Conservation (phyloP, 1,140 invertebrate species). For the Mactra quadrangularis region DNA sequence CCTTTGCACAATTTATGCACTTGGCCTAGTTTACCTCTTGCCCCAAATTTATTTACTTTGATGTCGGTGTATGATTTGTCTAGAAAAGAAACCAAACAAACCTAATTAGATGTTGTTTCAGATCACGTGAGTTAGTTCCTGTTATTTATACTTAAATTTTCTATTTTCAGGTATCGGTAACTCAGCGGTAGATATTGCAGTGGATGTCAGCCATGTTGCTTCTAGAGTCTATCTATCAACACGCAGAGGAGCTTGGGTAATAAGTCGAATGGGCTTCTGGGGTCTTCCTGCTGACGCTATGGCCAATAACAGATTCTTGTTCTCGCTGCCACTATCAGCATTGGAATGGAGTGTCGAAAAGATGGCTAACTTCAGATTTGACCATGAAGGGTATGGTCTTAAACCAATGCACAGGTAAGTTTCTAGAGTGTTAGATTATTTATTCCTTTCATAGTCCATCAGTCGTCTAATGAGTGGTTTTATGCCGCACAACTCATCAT, state of each 20-base stretch:
- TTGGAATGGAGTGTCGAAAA: conserved; percentile 81
- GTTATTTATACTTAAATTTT: too few relatives aligned
- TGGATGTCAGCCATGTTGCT: conserved; percentile 84
- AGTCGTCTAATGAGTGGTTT: too few relatives aligned
- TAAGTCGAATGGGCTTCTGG: conserved; percentile 80
- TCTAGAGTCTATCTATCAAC: conserved; percentile 82
- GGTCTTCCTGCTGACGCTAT: conserved; percentile 81
- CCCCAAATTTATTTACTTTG: too few relatives aligned
- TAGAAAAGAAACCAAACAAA: too few relatives aligned
- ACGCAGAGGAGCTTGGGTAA: conserved; percentile 81
- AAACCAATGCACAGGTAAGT: conserved; percentile 76
- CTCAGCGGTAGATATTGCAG: conserved; percentile 85
- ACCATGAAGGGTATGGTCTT: conserved; percentile 75
- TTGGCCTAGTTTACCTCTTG: too few relatives aligned
- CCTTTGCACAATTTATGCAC: too few relatives aligned
- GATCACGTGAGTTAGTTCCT: too few relatives aligned
- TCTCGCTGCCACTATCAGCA: conserved; percentile 74
- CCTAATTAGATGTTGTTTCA: too few relatives aligned
- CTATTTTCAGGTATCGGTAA: conserved; percentile 85
- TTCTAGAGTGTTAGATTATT: not conserved
- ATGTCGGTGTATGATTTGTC: too few relatives aligned
- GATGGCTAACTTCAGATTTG: conserved; percentile 78
- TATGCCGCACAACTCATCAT: too few relatives aligned
- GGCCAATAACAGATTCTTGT: conserved; percentile 78
- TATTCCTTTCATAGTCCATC: too few relatives aligned